These are phyloP conservation scores for Leptogaster cylindrica DNA, from an alignment of 2,888 invertebrate genomes.

Conservation along the genomic window DNA sequence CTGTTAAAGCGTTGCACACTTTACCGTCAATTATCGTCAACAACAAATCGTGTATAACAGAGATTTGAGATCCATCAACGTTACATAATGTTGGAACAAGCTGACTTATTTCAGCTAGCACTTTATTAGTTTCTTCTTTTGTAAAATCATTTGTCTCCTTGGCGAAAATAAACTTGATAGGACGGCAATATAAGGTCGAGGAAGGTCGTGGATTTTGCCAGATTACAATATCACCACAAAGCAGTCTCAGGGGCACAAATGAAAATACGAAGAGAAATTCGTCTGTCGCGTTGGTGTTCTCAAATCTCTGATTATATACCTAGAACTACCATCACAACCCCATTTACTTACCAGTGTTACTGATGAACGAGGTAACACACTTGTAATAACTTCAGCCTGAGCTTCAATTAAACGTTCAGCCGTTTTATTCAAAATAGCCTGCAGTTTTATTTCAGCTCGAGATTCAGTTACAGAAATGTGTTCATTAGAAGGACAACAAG, in stretches of 20 bases:
- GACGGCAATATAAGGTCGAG: neutral
- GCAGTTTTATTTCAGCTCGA: neutral
- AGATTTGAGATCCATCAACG: neutral
- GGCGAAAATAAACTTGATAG: neutral
- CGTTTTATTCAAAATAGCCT: neutral
- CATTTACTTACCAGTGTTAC: neutral
- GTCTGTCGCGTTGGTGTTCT: neutral
- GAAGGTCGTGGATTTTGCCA: neutral
- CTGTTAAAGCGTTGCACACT: neutral
- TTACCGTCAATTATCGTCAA: neutral
- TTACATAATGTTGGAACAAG: neutral
- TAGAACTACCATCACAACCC: neutral
- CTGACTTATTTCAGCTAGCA: neutral
- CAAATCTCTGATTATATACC: neutral
- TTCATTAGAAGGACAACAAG: neutral
- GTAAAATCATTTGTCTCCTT: neutral
- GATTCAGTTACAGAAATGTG: neutral
- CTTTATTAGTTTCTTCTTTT: neutral
- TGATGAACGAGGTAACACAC: neutral
- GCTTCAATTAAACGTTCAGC: neutral
- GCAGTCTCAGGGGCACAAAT: neutral
- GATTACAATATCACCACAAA: neutral
- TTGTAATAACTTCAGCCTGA: neutral
- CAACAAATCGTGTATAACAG: neutral
- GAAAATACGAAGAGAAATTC: neutral